Conservation (phyloP, 2,888 invertebrate species). For the Aphodius sticticus region DNA sequence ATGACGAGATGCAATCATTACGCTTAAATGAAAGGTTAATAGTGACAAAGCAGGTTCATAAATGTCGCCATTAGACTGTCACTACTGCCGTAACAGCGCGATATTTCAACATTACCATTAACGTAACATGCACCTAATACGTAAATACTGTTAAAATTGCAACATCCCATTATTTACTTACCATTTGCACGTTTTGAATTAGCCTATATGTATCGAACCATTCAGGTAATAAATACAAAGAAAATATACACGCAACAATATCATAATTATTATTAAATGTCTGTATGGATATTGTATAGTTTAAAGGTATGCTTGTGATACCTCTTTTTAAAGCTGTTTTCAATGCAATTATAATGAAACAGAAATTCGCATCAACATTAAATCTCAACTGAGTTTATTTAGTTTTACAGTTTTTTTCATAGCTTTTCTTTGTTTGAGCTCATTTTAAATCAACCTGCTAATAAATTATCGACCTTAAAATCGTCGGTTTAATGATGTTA, state of each 20-base stretch:
- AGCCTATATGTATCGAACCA: not conserved
- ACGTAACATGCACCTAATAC: not conserved
- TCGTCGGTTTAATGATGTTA: no score
- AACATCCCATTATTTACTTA: not conserved
- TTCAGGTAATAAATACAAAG: not conserved
- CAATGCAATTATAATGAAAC: no score
- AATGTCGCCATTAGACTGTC: constrained; percentile 4
- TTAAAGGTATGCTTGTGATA: no score
- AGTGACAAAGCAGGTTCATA: constrained; percentile 4
- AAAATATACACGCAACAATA: not conserved
- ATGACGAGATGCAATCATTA: not conserved
- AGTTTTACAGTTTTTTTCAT: no score
- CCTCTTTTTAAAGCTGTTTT: no score
- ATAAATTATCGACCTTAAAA: no score
- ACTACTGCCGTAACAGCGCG: not conserved
- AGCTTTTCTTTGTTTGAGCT: no score
- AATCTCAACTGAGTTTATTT: no score
- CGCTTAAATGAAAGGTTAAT: not conserved
- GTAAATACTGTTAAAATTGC: not conserved
- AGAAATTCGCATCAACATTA: no score
- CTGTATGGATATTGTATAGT: no score
- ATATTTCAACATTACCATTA: constrained; percentile 4
- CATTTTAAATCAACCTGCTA: no score
- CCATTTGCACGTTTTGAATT: not conserved
- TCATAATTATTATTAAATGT: no score